Conservation (phyloP, 2,113 vertebrate species). For the Suncus etruscus region DNA sequence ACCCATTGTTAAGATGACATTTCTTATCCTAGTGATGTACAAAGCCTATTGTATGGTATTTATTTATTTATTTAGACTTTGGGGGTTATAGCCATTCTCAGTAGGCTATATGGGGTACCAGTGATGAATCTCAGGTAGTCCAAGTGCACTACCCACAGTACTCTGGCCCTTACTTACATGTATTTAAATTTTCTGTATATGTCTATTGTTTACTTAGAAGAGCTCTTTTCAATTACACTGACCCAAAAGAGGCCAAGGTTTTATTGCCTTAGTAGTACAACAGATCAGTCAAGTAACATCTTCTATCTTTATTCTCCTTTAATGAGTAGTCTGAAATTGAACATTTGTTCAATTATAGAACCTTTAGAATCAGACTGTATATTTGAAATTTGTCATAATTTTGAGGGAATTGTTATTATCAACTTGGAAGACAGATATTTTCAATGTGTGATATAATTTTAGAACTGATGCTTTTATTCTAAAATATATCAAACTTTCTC, state of each 20-base stretch:
- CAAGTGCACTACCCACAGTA: no score
- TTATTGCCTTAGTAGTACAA: neutral
- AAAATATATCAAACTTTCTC: neutral
- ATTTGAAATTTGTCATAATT: constrained; percentile 16
- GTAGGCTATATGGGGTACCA: no score
- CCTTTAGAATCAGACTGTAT: neutral
- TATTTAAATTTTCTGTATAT: neutral
- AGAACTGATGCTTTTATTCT: neutral
- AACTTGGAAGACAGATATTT: neutral
- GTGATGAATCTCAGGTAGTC: no score
- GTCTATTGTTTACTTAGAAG: neutral
- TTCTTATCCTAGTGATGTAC: neutral
- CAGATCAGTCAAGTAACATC: neutral
- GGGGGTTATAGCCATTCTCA: no score
- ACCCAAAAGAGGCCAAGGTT: neutral
- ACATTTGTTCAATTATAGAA: neutral
- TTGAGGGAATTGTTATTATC: neutral
- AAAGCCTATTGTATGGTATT: neutral
- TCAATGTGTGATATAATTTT: neutral
- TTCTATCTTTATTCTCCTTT: neutral
- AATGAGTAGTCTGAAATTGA: neutral
- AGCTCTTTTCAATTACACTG: neutral
- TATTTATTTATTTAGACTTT: no score
- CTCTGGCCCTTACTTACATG: neutral
- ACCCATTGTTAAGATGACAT: neutral